phyloP scores from a whole-genome alignment of 1,140 invertebrate species.

The Popillia japonica region DNA sequence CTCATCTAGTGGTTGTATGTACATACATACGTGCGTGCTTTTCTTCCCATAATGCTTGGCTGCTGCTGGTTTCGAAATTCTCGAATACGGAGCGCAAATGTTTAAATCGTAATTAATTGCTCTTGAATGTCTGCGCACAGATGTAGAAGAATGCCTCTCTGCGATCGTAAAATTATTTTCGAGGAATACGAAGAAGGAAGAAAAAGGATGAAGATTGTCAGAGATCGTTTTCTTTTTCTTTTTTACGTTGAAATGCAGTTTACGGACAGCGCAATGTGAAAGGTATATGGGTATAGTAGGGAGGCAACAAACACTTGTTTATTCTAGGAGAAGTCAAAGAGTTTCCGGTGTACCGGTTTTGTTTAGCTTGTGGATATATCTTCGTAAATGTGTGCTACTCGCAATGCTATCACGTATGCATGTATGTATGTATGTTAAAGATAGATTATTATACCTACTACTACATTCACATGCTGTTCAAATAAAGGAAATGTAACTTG shows the following conservation, averaged over 20 bases:
- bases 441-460: too few relatives aligned
- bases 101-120: conserved; percentile 19
- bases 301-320: conserved; percentile 1
- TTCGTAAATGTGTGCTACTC: not conserved
- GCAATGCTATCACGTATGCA: not conserved
- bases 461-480: too few relatives aligned
- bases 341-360: conserved; percentile 13
- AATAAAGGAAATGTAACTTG: too few relatives aligned
- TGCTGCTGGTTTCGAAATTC: not conserved
- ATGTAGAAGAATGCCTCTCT: conserved; percentile 10
- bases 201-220: not conserved
- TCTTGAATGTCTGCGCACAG: conserved; percentile 5
- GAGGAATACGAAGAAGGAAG: conserved; percentile 5
- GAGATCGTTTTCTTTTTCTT: not conserved
- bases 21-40: not conserved
- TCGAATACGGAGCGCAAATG: not conserved
- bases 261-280: not conserved
- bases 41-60: not conserved
- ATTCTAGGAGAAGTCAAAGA: conserved; percentile 11
- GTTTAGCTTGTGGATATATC: not conserved
- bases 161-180: conserved; percentile 15
- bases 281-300: not conserved
- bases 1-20: too few relatives aligned
- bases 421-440: not conserved
- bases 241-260: not conserved